phyloP scores from a whole-genome alignment of 1,140 invertebrate species.

The Drosophila truncata region DNA sequence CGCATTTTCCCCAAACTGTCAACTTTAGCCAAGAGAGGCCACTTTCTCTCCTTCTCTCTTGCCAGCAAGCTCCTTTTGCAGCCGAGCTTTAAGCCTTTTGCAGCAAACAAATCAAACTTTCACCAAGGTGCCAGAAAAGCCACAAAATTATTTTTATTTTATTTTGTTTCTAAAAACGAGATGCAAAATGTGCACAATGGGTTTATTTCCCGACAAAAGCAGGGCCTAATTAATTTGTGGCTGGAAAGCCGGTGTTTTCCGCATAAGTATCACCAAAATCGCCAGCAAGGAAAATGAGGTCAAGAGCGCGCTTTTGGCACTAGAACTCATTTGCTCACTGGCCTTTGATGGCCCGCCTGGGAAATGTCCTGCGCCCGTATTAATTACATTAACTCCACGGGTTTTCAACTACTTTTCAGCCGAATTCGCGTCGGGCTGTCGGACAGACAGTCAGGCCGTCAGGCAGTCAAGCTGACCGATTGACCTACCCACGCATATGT shows the following conservation, averaged over 20 bases:
- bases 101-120: slow-evolving; percentile 61
- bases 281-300: slow-evolving; percentile 50
- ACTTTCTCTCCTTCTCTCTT: slow-evolving; percentile 18
- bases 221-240: slow-evolving; percentile 20
- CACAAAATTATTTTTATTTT: slow-evolving; percentile 46
- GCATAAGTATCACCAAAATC: slow-evolving; percentile 16
- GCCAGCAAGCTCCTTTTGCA: slow-evolving; percentile 49
- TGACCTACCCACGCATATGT: slow-evolving; percentile 82
- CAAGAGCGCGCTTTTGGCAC: slow-evolving; percentile 64
- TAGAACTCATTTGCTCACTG: slow-evolving; percentile 64
- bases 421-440: background rate
- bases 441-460: slow-evolving; percentile 2
- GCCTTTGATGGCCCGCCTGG: slow-evolving; percentile 58
- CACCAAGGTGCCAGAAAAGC: slow-evolving; percentile 53
- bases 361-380: slow-evolving; percentile 40
- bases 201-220: background rate
- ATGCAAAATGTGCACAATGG: slow-evolving; percentile 7
- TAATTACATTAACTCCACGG: slow-evolving; percentile 23
- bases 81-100: slow-evolving; percentile 63
- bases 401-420: background rate
- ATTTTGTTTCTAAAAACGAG: background rate
- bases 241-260: slow-evolving; percentile 12
- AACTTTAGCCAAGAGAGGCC: slow-evolving; percentile 47
- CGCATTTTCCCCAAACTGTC: slow-evolving; percentile 63
- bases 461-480: slow-evolving; percentile 63